Evolutionary conservation across 2,113 vertebrate genomes (phyloP), one percentile per base, ranked within the genome.

Genomic region (Thomomys bottae): DNA sequence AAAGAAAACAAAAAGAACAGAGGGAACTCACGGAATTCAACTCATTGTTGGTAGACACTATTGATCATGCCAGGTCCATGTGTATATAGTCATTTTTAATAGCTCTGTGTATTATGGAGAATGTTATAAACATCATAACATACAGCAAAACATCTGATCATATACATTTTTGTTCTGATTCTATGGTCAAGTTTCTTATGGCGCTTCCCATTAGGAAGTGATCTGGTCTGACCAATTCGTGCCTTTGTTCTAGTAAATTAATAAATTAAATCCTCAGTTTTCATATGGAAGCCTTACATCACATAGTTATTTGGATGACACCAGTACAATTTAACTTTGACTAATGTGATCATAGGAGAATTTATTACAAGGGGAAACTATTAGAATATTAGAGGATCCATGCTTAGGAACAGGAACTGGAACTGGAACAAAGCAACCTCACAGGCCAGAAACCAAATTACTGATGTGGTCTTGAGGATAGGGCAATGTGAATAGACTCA

Each of bases 161-260:
- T 26, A 15, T 23, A 64, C 45, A 61, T 54, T 3, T 20, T 83
- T 94, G 8, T 71, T 84, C n/a, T 72, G 4, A 87, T 67, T 87
- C 36, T 87, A 36, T 61, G 18, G 54, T 87, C 36, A 20, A 57
- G 26, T 30, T 80, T 70, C 3, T 34, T 77, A 36, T 59, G 57
- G 30, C 71, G 18, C 24, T 63, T 80, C 89, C 8, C 77, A 80
- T 40, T 30, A 67, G 42, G 14, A 87, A 87, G 40, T 76, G 8
- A 67, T 3, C 67, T 83, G n/a, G 71, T 20, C 11, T 88, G 21
- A 40, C 30, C 34, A 70, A 11, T 24, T 75, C 70, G 3, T 28
- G 26, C n/a, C n/a, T n/a, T 88, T 64, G 8, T 38, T 92, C 91
- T 82, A 81, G 1, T 66, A 83, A 89, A 45, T 91, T 72, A 26